Conservation (phyloP, 2,888 invertebrate species). For the Lepas anatifera region DNA sequence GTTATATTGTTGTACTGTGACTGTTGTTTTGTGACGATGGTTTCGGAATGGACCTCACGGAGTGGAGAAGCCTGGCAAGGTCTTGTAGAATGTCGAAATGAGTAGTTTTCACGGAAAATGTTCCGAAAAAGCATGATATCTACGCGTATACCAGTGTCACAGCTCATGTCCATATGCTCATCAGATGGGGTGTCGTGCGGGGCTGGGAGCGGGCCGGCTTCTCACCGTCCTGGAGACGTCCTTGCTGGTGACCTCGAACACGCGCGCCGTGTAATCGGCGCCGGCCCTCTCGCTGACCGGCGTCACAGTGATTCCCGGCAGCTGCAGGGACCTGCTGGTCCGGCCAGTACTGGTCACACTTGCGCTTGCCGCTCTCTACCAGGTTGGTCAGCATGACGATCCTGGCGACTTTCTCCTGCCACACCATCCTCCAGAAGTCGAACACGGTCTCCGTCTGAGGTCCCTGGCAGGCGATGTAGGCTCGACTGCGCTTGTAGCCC, state of each 20-base stretch:
- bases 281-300: slow-evolving; percentile 31
- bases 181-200: too few relatives aligned
- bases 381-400: slow-evolving; percentile 41
- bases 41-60: too few relatives aligned
- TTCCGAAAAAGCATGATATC: too few relatives aligned
- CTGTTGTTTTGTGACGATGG: too few relatives aligned
- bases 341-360: slow-evolving; percentile 43
- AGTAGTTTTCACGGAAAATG: too few relatives aligned
- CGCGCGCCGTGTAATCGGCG: slow-evolving; percentile 34
- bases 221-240: background rate
- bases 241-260: slow-evolving; percentile 29
- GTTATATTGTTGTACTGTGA: too few relatives aligned
- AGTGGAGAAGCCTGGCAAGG: too few relatives aligned
- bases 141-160: too few relatives aligned
- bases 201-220: too few relatives aligned
- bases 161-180: too few relatives aligned
- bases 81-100: too few relatives aligned
- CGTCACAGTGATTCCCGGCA: slow-evolving; percentile 32
- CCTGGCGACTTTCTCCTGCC: slow-evolving; percentile 39
- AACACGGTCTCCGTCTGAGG: slow-evolving; percentile 33
- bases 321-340: slow-evolving; percentile 34
- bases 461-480: slow-evolving; percentile 35
- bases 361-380: slow-evolving; percentile 37
- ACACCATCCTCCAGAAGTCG: slow-evolving; percentile 40
- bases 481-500: slow-evolving; percentile 28